Evolutionary conservation across 2,113 vertebrate genomes (phyloP).

Genomic region (Reinhardtius hippoglossoides): DNA sequence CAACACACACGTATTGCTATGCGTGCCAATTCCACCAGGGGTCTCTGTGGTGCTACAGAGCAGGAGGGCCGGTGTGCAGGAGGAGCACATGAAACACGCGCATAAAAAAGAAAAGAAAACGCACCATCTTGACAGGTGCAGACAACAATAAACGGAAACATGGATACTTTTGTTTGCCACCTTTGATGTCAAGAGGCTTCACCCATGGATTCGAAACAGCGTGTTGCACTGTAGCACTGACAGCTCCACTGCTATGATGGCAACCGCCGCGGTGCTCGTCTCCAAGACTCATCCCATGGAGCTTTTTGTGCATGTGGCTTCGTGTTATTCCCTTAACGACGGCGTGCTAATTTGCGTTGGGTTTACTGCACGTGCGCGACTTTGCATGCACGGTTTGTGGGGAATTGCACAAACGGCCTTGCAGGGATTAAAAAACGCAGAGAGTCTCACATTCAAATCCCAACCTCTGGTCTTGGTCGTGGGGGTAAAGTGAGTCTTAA

Average conservation of each 20-base stretch:
- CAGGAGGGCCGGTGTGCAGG: conserved; percentile 4
- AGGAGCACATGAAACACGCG: conserved; percentile 35
- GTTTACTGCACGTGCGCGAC: background rate
- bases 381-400: background rate
- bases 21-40: conserved; percentile 66
- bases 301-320: conserved; percentile 14
- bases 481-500: conserved; percentile 60
- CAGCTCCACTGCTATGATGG: conserved; percentile 53
- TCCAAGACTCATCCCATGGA: conserved; percentile 30
- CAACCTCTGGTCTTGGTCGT: conserved; percentile 54
- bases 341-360: background rate
- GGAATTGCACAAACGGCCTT: conserved; percentile 33
- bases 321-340: conserved; percentile 31
- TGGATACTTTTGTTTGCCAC: conserved; percentile 46
- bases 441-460: conserved; percentile 62
- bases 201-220: conserved; percentile 52
- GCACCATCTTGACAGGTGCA: conserved; percentile 63
- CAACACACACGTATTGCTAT: background rate
- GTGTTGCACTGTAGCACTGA: conserved; percentile 44
- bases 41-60: conserved; percentile 72
- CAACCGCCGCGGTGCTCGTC: conserved; percentile 23
- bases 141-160: conserved; percentile 62
- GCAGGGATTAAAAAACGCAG: conserved; percentile 38
- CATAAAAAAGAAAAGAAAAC: conserved; percentile 20
- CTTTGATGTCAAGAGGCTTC: conserved; percentile 66